Evolutionary conservation across 1,140 invertebrate genomes (phyloP), one percentile per base, ranked within the genome.

Genomic region (Zaprionus inermis): DNA sequence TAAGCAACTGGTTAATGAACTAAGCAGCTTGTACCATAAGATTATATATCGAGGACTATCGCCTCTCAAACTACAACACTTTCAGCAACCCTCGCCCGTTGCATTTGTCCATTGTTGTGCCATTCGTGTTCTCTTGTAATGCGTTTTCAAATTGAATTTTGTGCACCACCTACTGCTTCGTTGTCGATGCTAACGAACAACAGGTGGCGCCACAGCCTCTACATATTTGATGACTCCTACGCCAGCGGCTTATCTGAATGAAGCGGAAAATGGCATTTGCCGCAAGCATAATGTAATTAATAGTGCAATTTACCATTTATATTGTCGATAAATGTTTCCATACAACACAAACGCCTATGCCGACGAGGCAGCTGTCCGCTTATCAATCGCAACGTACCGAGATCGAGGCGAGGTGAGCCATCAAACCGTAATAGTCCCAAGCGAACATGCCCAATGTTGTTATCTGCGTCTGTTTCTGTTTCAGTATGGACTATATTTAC

Each of bases 131-230:
- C 36, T 55, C 41, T 56, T 64, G 28, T 64, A 88, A 75, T 81
- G 74, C 78, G 76, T 64, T 90, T 90, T 84, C 41, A 81, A 89
- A 89, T 89, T 89, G 80, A 78, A 84, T 90, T 84, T 44, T 84
- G 5, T 67, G 57, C 63, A 49, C 81, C 78, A 84, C 80, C 78
- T 63, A 61, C 57, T 57, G 76, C 28, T 67, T 32, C 71, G 63
- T 52, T 61, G 28, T 16, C 32, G 41, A 12, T 11, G n/a, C 30
- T 11, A 52, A 28, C 59, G 57, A 64, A 67, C 83, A 89, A 88
- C 83, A 88, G 83, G 83, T 88, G 84, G 84, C 58, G 66, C 24
- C 46, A 55, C 44, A 12, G 12, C 4, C 22, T 20, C 12, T 7
- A 38, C n/a, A 66, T 38, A 66, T 55, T 12, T 7, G 38, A 49